Base-by-base conservation (phyloP, 1,140 invertebrate species). In the Drosophila nigrodunni region DNA sequence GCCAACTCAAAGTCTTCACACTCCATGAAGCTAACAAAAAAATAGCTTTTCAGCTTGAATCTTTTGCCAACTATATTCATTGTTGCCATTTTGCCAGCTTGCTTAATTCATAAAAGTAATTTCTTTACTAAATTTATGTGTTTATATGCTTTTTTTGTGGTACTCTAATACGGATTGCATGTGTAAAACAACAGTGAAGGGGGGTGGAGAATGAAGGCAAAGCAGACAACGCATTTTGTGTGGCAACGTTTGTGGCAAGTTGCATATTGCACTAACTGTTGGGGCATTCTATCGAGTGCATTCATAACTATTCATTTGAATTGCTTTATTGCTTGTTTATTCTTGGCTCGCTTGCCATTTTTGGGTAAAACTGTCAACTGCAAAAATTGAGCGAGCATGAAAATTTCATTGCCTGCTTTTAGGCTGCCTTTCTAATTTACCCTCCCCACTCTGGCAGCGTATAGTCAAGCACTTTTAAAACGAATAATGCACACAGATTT, bases 321-420 rank as follows among this genome's bases (percentile, higher is more conserved):
- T 57, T 55, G 66, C 44, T 70, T 58, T 69, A 60, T 58, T 70
- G 65, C 55, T 13, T 59, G 57, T 62, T 9, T 44, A 2, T 8
- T 30, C 10, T 61, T 41, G 6, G 25, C 6, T 30, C 25, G 25
- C 25, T 5, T 44, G 10, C 25, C 49, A 57, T 35, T 25, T 62
- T 35, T 61, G 47, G 18, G 49, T 39, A 58, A 70, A 71, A 75
- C 67, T 75, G 73, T 75, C 68, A 74, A 74, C 57, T 57, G 66
- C 72, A 70, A 70, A 65, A 75, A 71, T 75, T 59, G 67, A 64
- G 73, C 68, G 73, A 58, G 54, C 68, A 71, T 71, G 73, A 75
- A 75, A 71, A 75, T 75, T 75, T 75, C 73, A 71, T 71, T 75
- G 73, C 68, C 60, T 75, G 60, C 73, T 75, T 75, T 75, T 75